Percentiles rank a stretch among this genome's conserved stretches.
phyloP scores from a whole-genome alignment of 2,113 vertebrate species.

The Cyanistes caeruleus region DNA sequence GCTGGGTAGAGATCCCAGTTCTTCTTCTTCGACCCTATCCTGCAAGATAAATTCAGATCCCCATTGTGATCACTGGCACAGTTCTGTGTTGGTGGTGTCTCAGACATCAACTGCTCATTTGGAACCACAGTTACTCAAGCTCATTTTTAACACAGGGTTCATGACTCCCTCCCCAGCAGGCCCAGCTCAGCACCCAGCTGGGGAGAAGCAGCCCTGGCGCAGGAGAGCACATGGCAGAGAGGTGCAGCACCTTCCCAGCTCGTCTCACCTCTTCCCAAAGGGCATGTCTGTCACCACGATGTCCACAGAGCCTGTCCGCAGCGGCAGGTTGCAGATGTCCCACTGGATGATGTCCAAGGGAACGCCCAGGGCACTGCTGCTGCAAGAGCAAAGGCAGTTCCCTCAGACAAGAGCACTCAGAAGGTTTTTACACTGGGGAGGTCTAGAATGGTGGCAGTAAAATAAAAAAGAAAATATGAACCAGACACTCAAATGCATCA shows the following conservation, averaged over 20 bases:
- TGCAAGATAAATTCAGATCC: constrained; percentile 44
- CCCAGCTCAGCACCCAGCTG: rapidly evolving
- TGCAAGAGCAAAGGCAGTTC: constrained; percentile 19
- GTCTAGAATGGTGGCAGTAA: background rate
- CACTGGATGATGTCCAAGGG: constrained; percentile 89
- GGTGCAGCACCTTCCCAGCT: background rate
- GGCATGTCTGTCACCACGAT: constrained; percentile 95
- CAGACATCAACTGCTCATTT: rapidly evolving
- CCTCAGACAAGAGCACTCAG: background rate
- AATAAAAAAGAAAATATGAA: background rate
- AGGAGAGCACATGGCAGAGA: rapidly evolving
- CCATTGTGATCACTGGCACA: background rate
- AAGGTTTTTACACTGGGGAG: background rate
- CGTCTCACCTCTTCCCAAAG: constrained; percentile 92
- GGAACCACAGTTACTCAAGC: background rate
- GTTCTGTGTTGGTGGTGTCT: background rate
- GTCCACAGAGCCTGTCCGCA: constrained; percentile 89
- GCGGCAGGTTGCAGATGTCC: constrained; percentile 88
- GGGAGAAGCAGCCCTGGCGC: background rate
- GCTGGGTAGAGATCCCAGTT: constrained; percentile 97
- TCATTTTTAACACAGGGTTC: rapidly evolving
- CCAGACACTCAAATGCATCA: background rate
- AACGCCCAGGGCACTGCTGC: constrained; percentile 76
- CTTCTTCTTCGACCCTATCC: constrained; percentile 94
- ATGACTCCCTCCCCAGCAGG: background rate